A percentile compares a stretch with the other conserved stretches of the same genome.
phyloP scores from a whole-genome alignment of 2,888 invertebrate species.

The Drosophila niveifrons region DNA sequence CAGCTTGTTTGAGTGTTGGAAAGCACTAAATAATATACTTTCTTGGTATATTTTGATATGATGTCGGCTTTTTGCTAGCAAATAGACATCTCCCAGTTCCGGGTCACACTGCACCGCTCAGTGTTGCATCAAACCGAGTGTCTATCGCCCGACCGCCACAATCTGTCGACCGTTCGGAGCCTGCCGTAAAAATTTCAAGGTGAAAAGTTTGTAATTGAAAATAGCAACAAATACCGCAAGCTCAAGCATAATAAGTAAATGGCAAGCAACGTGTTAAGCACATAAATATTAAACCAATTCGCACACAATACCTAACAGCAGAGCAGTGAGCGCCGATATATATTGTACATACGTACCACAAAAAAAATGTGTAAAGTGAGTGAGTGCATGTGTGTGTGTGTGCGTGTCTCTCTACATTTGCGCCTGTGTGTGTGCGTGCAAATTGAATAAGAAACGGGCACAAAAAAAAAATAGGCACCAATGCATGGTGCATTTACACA shows the following conservation, averaged over 20 bases:
- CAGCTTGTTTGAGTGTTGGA: constrained; percentile 3
- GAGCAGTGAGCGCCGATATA: constrained; percentile 36
- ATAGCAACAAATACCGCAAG: constrained; percentile 67
- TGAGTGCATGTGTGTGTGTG: constrained; percentile 62
- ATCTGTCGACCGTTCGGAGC: constrained; percentile 64
- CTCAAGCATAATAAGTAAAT: constrained; percentile 45
- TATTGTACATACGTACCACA: constrained; percentile 31
- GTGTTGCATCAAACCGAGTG: constrained; percentile 52
- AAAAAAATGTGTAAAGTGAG: constrained; percentile 74
- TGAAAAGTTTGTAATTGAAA: constrained; percentile 73
- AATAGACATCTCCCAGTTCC: constrained; percentile 21
- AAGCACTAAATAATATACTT: neutral
- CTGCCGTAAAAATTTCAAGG: constrained; percentile 76
- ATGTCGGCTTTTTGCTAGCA: constrained; percentile 5
- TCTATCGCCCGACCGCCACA: constrained; percentile 62
- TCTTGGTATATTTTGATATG: neutral
- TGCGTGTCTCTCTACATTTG: constrained; percentile 52
- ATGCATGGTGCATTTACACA: constrained; percentile 46
- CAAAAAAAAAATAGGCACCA: constrained; percentile 56
- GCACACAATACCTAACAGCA: constrained; percentile 45
- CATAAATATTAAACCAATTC: constrained; percentile 29
- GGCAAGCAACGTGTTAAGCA: constrained; percentile 48
- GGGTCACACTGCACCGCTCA: constrained; percentile 50
- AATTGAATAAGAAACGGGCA: constrained; percentile 77
- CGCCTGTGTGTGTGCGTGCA: constrained; percentile 67